Base-by-base conservation (phyloP, 2,113 vertebrate genomes). In the Calyptomena viridis region DNA sequence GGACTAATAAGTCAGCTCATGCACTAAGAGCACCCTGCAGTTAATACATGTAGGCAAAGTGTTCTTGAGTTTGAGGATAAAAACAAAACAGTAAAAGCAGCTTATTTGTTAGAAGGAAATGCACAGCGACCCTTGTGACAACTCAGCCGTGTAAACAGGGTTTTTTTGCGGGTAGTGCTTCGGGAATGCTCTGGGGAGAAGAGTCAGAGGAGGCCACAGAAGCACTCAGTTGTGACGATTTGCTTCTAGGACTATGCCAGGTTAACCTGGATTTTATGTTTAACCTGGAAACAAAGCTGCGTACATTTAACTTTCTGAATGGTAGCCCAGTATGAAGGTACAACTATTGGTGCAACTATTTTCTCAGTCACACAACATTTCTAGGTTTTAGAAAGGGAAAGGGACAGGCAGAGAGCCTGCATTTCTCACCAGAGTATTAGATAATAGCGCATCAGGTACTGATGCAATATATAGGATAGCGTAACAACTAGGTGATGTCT, bases 391-490 rank as follows among this genome's bases (percentile, higher is more conserved):
- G 53, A 49, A n/a, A 7, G 6, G 14, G 17, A 64, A 35, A 60
- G 8, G 11, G n/a, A 30, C 33, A 12, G 27, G 56, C 47, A 31
- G 47, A 59, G 22, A 59, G 19, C 22, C 47, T 31, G 30, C 31
- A 8, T n/a, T 63, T 83, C 47, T 44, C 44, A 33, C 40, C 0
- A 1, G 19, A 5, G 4, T 18, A 23, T 46, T 2, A 33, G 30
- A 30, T 15, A 68, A 74, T 1, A 44, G 12, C 0, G 0, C 20
- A 39, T 1, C 1, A 27, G 39, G 8, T 71, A 37, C 35, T 21
- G 52, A 55, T 14, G 56, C 35, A 40, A 46, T 8, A 20, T 3
- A 59, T 0, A 35, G 14, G 16, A 15, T 8, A 72, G 16, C 0
- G 12, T 37, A 46, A 66, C 31, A n/a, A 74, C 27, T 18, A 55